Evolutionary conservation across 2,888 invertebrate species (phyloP).

Genomic region (Trachelus tabidus): DNA sequence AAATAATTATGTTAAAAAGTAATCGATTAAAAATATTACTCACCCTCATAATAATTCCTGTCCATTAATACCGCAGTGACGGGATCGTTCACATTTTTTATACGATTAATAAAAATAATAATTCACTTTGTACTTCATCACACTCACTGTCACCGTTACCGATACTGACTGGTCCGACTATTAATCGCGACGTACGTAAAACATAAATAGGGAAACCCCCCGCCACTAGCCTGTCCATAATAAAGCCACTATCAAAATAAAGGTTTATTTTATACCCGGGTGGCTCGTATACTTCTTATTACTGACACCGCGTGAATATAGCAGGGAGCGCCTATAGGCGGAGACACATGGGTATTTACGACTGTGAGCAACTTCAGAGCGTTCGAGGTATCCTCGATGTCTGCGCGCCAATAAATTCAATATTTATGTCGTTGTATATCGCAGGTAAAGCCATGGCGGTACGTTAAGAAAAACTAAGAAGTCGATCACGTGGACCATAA

Average conservation of each 20-base stretch:
- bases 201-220: no score
- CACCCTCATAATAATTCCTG: background rate
- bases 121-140: no score
- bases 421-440: background rate
- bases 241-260: no score
- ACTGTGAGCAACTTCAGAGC: background rate
- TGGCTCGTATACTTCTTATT: background rate
- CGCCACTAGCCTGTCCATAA: no score
- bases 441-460: background rate
- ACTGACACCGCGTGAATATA: background rate
- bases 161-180: no score
- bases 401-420: background rate
- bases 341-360: background rate
- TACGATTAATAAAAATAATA: no score
- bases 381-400: background rate
- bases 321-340: background rate
- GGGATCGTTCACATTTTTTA: background rate
- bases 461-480: background rate
- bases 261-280: no score
- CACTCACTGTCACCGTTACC: no score
- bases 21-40: background rate
- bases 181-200: no score
- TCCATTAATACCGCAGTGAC: background rate
- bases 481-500: background rate
- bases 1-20: background rate